Percentiles rank a stretch among this genome's conserved stretches.
phyloP scores from a whole-genome alignment of 2,797 vertebrate species.

The Danio aesculapii region DNA sequence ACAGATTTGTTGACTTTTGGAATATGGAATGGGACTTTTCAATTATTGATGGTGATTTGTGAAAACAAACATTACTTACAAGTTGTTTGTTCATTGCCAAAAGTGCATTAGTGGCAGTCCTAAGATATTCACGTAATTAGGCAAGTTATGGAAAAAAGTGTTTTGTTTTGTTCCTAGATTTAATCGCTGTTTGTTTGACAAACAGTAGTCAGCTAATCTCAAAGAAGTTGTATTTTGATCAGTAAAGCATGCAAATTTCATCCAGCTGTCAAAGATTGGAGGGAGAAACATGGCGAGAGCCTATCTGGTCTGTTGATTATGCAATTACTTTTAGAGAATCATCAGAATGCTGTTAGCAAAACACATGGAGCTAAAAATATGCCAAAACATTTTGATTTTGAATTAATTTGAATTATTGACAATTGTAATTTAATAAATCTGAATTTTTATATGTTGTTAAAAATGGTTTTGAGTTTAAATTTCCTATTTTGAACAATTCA shows the following conservation, averaged over 20 bases:
- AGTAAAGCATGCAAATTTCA: slow-evolving; percentile 19
- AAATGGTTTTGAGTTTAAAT: too few species aligned
- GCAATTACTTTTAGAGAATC: background rate
- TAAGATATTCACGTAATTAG: slow-evolving; percentile 26
- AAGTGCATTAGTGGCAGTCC: slow-evolving; percentile 31
- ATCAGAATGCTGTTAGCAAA: background rate
- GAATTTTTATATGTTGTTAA: too few species aligned
- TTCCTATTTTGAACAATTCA: too few species aligned
- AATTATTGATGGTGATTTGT: slow-evolving; percentile 56
- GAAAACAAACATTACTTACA: slow-evolving; percentile 50
- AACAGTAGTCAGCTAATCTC: background rate
- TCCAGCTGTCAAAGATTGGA: background rate
- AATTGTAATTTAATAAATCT: too few species aligned
- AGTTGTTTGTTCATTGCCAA: slow-evolving; percentile 57
- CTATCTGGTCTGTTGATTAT: background rate
- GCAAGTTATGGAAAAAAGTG: background rate
- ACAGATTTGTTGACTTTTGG: slow-evolving; percentile 58
- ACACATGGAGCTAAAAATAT: too few species aligned
- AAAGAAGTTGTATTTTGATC: slow-evolving; percentile 22
- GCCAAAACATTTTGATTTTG: too few species aligned
- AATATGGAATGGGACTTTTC: slow-evolving; percentile 54
- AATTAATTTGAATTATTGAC: too few species aligned
- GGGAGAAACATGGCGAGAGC: too few species aligned
- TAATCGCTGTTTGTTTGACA: slow-evolving; percentile 27
- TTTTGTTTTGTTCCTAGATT: background rate